A percentile compares a stretch with the other conserved stretches of the same genome.
Evolutionary conservation across 1,140 invertebrate genomes (phyloP).

Genomic region (Nautilus pompilius): DNA sequence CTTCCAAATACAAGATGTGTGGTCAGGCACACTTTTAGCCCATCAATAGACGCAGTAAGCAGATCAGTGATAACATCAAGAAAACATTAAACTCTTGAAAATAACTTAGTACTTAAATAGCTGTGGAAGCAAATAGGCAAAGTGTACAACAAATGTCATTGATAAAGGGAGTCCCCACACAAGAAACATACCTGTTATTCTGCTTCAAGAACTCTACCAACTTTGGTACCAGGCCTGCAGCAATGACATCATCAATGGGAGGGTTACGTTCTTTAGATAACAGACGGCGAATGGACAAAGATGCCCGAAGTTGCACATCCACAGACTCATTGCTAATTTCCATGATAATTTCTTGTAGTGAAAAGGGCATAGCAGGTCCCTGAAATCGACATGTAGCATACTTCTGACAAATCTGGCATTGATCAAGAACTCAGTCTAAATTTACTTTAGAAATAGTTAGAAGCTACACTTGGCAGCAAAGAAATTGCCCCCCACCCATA

Average conservation of each 20-base stretch:
- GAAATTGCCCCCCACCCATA: neutral
- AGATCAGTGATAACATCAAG: no score
- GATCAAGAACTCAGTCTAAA: neutral
- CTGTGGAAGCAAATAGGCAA: no score
- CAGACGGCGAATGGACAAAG: slow-evolving; percentile 70
- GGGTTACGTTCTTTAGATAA: slow-evolving; percentile 96
- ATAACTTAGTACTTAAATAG: no score
- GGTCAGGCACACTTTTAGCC: no score
- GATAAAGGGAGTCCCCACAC: no score
- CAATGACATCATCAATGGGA: slow-evolving; percentile 95
- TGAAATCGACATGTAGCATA: slow-evolving; percentile 14
- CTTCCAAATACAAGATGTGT: no score
- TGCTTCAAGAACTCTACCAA: slow-evolving; percentile 85
- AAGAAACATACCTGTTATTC: slow-evolving; percentile 61
- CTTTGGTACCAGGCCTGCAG: slow-evolving; percentile 88
- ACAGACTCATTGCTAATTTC: slow-evolving; percentile 35
- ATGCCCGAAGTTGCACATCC: slow-evolving; percentile 34
- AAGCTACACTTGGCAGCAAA: neutral
- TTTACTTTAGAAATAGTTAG: neutral
- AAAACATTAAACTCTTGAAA: no score
- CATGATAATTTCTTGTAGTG: slow-evolving; percentile 41
- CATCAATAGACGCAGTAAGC: no score
- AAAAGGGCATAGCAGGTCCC: slow-evolving; percentile 13
- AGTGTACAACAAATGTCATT: no score
- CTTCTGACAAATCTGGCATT: neutral